Percentiles rank a stretch among this genome's conserved stretches.
Conservation (phyloP, 2,797 vertebrate genomes). For the Alauda arvensis region DNA sequence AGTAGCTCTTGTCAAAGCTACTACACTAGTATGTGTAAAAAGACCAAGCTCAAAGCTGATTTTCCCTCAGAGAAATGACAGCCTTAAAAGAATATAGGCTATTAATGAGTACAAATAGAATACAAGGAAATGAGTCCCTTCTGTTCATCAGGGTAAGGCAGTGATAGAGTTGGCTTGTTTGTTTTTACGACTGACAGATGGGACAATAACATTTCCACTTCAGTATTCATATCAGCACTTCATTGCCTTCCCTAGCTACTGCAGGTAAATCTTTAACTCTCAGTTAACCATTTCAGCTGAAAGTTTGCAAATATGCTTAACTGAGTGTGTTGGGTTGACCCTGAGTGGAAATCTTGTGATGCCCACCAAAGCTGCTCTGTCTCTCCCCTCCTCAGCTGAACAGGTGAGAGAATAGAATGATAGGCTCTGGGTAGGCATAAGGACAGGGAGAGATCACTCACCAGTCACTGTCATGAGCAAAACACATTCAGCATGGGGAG, state of each 20-base stretch:
- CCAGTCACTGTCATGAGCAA: background rate
- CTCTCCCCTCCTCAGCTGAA: background rate
- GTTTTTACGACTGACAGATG: background rate
- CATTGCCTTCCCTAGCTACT: background rate
- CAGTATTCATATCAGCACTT: background rate
- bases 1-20: background rate
- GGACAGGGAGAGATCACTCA: background rate
- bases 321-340: background rate
- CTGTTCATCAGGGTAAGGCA: background rate
- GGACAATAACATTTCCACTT: background rate
- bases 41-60: background rate
- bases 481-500: background rate
- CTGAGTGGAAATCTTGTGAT: background rate
- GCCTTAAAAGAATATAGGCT: background rate
- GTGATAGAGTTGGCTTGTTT: background rate
- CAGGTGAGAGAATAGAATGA: background rate
- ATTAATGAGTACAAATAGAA: slow-evolving; percentile 10
- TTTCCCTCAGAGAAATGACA: background rate
- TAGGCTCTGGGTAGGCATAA: background rate
- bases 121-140: background rate
- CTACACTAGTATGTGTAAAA: background rate
- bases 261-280: background rate
- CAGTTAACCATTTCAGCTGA: background rate
- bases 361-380: background rate
- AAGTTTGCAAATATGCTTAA: background rate